Base-by-base conservation (phyloP, 2,888 invertebrate genomes). In the Drosophila tanythrix region DNA sequence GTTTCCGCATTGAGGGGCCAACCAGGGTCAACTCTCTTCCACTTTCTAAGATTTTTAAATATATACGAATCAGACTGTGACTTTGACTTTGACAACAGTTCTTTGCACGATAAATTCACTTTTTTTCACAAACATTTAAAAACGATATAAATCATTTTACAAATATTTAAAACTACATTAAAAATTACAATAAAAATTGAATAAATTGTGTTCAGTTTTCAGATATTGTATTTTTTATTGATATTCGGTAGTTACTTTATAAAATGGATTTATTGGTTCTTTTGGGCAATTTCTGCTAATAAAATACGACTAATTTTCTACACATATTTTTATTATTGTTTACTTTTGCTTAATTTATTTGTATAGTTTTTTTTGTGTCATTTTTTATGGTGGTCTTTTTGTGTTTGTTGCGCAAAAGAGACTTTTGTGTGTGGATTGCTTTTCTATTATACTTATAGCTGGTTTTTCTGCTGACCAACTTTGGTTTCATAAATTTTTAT, bases 1-100 rank as follows among this genome's bases (percentile, higher is more conserved):
- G 50, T 70, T 65, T 21, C 55, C 18, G 46, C 58, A 52, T 66
- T 62, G 27, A 36, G 29, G 43, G 35, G 48, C 48, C 61, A 59
- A n/a, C 43, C 36, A 57, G 61, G 61, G 51, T 74, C 64, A 53
- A 43, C 43, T 62, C 29, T 64, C 57, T 65, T n/a, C 53, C 51
- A 81, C 81, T 73, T 79, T 81, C 81, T 80, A 68, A 67, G 50
- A 40, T 38, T 25, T n/a, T n/a, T 3, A 29, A 18, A 36, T 27
- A 13, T 25, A n/a, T 18, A 11, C 21, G 15, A 52, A 69, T 64
- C 56, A 63, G 38, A 56, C 29, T 48, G 64, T 63, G 29, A 43
- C 31, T 21, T 43, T 27, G 27, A 13, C 36, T n/a, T 43, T 27
- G 27, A 13, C 36, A 11, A 36, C 11, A 27, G 36, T 36, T 55